These are phyloP conservation scores for Coregonus suidteri DNA, from an alignment of 2,797 vertebrate genomes.

Conservation along the genomic window DNA sequence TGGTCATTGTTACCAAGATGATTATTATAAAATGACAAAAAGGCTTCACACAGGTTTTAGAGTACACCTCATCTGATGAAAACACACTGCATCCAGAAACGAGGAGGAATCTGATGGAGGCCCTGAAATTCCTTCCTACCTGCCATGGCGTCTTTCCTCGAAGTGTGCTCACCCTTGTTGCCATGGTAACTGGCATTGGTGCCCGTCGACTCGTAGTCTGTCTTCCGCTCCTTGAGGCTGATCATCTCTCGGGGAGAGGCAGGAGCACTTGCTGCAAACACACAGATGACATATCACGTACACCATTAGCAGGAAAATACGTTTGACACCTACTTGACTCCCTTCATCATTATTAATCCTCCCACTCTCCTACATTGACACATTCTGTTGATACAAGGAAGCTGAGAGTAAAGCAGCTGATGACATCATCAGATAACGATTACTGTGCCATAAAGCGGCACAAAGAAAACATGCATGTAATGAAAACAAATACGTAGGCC, in stretches of 20 bases:
- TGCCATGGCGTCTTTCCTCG: constrained; percentile 94
- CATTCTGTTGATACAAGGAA: not conserved
- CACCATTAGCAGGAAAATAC: not conserved
- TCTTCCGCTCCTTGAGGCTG: constrained; percentile 95
- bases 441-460: no score
- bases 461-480: not conserved
- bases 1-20: not conserved
- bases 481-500: not conserved
- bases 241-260: constrained; percentile 98
- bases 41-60: no score
- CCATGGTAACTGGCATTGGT: constrained; percentile 91
- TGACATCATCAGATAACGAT: not conserved
- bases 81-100: not conserved
- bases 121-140: constrained; percentile 71
- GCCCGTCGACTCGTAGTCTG: constrained; percentile 92
- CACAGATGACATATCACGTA: constrained; percentile 16
- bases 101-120: not conserved
- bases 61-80: not conserved
- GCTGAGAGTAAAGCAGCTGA: not conserved
- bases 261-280: constrained; percentile 88
- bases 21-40: not conserved
- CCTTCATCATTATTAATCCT: not conserved
- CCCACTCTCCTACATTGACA: not conserved
- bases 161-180: constrained; percentile 95
- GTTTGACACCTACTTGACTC: not conserved